Conservation (phyloP, 2,113 vertebrate genomes). For the Vulpes ferrilata region DNA sequence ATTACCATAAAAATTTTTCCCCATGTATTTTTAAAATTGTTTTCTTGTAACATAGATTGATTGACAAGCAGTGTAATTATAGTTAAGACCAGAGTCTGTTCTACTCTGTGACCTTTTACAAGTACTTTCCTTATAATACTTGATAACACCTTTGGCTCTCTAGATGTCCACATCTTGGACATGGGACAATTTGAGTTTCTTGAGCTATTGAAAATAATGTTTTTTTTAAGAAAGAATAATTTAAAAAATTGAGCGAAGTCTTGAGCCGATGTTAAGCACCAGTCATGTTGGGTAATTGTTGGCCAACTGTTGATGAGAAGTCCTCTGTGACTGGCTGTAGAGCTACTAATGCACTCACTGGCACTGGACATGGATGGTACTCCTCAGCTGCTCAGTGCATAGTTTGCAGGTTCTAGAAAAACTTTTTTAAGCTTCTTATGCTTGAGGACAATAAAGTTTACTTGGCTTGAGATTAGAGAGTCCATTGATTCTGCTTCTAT, state of each 20-base stretch:
- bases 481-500: not conserved
- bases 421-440: not conserved
- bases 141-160: not conserved
- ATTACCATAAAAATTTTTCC: not conserved
- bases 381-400: not conserved
- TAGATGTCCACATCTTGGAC: not conserved
- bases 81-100: not conserved
- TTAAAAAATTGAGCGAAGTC: not conserved
- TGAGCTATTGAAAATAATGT: not conserved
- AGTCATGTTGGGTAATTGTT: not conserved
- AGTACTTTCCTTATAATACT: not conserved
- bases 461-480: not conserved
- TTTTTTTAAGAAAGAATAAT: not conserved
- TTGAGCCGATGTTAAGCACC: not conserved
- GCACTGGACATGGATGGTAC: too few relatives aligned
- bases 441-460: not conserved
- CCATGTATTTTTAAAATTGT: not conserved
- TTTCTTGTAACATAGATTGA: not conserved
- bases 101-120: not conserved
- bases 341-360: not conserved
- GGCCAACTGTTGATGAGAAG: not conserved
- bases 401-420: not conserved
- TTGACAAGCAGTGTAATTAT: not conserved
- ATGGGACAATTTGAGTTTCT: not conserved
- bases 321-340: rapidly evolving